Evolutionary conservation across 2,113 vertebrate genomes (phyloP).

Genomic region (Grallaria varia): DNA sequence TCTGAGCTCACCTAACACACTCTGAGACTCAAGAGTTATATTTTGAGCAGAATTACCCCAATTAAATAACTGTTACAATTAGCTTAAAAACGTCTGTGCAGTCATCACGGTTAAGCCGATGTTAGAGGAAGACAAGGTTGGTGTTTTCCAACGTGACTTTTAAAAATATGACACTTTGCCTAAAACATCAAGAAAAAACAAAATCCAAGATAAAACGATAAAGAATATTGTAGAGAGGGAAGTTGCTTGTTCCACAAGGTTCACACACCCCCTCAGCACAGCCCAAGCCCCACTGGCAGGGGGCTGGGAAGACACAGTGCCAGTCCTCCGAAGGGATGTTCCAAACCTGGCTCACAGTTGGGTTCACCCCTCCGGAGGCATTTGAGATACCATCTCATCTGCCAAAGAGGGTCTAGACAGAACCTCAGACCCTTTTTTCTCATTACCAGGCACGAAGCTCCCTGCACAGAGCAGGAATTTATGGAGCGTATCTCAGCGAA

Average conservation of each 20-base stretch:
- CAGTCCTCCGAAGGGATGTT: neutral
- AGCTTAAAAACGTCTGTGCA: neutral
- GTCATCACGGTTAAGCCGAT: rapidly evolving
- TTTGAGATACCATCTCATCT: neutral
- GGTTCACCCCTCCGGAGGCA: neutral
- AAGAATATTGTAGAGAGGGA: neutral
- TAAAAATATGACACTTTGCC: neutral
- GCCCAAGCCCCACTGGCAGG: neutral
- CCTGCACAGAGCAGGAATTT: neutral
- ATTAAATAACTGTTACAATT: neutral
- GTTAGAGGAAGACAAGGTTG: neutral
- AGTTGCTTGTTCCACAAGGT: rapidly evolving
- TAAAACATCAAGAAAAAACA: neutral
- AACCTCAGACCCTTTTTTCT: neutral
- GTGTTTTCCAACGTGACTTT: neutral
- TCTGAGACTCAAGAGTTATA: neutral
- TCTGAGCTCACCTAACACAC: neutral
- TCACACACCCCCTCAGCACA: neutral
- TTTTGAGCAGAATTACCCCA: neutral
- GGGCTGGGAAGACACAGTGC: neutral
- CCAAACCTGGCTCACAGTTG: neutral
- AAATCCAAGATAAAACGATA: neutral
- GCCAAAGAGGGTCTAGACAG: neutral
- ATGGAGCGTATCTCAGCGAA: constrained; percentile 6
- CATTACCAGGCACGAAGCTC: neutral